A percentile compares a stretch with the other conserved stretches of the same genome.
Evolutionary conservation across 2,888 invertebrate genomes (phyloP).

Genomic region (Hypselothyrea guttata): DNA sequence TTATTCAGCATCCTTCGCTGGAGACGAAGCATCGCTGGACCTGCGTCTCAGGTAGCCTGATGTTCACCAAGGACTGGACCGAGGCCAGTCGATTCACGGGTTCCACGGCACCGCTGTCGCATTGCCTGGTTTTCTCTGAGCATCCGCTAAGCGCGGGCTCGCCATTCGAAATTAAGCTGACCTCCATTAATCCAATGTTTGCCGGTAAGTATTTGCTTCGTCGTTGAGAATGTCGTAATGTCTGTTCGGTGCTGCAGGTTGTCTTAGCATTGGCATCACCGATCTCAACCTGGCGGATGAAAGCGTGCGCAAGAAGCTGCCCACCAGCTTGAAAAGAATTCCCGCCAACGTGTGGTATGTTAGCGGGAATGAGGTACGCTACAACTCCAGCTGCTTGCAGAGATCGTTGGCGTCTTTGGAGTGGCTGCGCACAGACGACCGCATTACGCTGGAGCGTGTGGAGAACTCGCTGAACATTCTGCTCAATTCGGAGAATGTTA

Average conservation of each 20-base stretch:
- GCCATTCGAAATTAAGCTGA: slow-evolving; percentile 81
- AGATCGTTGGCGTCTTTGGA: slow-evolving; percentile 87
- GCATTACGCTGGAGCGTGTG: slow-evolving; percentile 89
- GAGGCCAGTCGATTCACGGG: slow-evolving; percentile 80
- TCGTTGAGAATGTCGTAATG: neutral
- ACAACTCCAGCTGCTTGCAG: slow-evolving; percentile 86
- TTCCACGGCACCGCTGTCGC: slow-evolving; percentile 79
- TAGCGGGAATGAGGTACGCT: slow-evolving; percentile 86
- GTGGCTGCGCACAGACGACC: slow-evolving; percentile 91
- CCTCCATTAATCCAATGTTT: slow-evolving; percentile 81
- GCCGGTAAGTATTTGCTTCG: slow-evolving; percentile 76
- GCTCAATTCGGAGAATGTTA: slow-evolving; percentile 92
- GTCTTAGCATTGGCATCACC: slow-evolving; percentile 90
- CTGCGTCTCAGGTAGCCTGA: slow-evolving; percentile 81
- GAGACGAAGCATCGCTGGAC: slow-evolving; percentile 82
- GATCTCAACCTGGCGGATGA: slow-evolving; percentile 86
- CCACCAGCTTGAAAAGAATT: slow-evolving; percentile 85
- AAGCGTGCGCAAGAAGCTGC: slow-evolving; percentile 86
- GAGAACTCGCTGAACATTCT: slow-evolving; percentile 87
- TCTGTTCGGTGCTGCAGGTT: slow-evolving; percentile 83
- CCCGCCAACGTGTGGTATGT: slow-evolving; percentile 85
- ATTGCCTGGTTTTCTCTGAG: slow-evolving; percentile 82
- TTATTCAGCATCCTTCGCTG: slow-evolving; percentile 84
- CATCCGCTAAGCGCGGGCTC: slow-evolving; percentile 81
- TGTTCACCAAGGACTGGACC: slow-evolving; percentile 81